Percentiles rank a stretch among this genome's conserved stretches.
phyloP scores from a whole-genome alignment of 2,888 invertebrate genomes.

The Epinotia ramella region DNA sequence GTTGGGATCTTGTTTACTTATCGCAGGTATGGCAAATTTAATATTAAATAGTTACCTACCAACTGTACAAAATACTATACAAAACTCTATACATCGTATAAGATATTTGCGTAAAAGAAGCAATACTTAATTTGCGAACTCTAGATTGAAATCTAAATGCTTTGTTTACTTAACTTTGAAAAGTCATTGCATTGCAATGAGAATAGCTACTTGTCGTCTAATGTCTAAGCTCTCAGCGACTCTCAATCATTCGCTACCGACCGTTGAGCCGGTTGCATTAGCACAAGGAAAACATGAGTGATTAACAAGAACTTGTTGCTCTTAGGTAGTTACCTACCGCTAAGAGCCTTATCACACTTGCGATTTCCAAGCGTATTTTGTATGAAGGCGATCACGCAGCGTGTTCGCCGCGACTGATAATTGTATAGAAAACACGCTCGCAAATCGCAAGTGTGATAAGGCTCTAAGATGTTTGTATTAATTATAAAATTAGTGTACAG shows the following conservation, averaged over 20 bases:
- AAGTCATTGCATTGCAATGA: not conserved
- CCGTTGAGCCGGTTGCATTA: slow-evolving; percentile 13
- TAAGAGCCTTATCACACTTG: too few species aligned
- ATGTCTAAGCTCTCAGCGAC: not conserved
- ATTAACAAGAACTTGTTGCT: slow-evolving; percentile 27
- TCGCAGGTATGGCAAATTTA: slow-evolving; percentile 32
- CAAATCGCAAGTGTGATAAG: too few species aligned
- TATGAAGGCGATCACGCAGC: too few species aligned
- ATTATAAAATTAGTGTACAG: not conserved
- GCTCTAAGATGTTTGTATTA: too few species aligned
- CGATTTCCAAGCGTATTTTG: too few species aligned
- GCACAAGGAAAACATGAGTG: slow-evolving; percentile 34
- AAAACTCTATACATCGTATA: not conserved
- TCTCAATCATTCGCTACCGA: slow-evolving; percentile 8
- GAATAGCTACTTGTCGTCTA: not conserved
- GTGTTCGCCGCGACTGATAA: too few species aligned
- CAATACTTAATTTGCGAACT: not conserved
- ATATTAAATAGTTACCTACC: not conserved
- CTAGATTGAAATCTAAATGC: slow-evolving; percentile 6
- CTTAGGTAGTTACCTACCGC: not conserved
- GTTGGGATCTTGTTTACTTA: slow-evolving; percentile 32
- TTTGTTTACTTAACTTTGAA: slow-evolving; percentile 4
- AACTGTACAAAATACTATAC: not conserved
- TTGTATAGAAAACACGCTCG: too few species aligned
- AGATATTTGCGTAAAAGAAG: not conserved